Base-by-base conservation (phyloP, 2,888 invertebrate genomes). In the Eubasilissa splendida region DNA sequence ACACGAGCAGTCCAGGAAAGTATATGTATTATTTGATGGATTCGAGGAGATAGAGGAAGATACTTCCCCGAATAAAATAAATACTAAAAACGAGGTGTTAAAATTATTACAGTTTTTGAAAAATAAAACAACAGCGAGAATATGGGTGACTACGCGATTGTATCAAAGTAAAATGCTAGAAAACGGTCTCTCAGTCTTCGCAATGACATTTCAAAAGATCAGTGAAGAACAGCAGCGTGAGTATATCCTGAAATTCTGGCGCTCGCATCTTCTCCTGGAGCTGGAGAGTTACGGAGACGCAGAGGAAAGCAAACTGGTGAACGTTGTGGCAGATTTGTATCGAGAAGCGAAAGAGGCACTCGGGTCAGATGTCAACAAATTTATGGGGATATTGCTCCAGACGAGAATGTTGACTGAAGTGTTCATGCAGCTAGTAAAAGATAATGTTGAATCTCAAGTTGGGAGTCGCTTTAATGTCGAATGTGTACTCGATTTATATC, bases 321-420 rank as follows among this genome's bases (percentile, higher is more conserved):
- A 11, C 0, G 22, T 63, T 63, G 60, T 31, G 10, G 22, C 22
- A 63, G 31, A 63, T 11, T 12, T 63, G 31, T 31, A 63, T 10
- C 3, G 33, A 5, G 60, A 63, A 31, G 33, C 33, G 60, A 31
- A 63, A 63, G 31, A 11, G 33, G 60, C 33, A 12, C 3, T 63
- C 4, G 60, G 22, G 1, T 4, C 10, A 11, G 60, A 63, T 11
- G 31, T 4, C 11, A 31, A 14, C 10, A 63, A 9, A 4, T 63
- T 63, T 11, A 63, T 63, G 60, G 60, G 60, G 2, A 31, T 63
- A 22, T 31, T 31, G 60, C 60, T 63, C 33, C 60, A 63, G 60
- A 63, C 33, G 31, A 22, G 60, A 11, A 63, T 63, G 60, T 12
- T 63, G 10, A 31, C 60, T 2, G 60, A 63, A 31, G 60, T 63